These are phyloP conservation scores for Porphyrio hochstetteri DNA, from an alignment of 2,113 vertebrate species.

Conservation along the genomic window DNA sequence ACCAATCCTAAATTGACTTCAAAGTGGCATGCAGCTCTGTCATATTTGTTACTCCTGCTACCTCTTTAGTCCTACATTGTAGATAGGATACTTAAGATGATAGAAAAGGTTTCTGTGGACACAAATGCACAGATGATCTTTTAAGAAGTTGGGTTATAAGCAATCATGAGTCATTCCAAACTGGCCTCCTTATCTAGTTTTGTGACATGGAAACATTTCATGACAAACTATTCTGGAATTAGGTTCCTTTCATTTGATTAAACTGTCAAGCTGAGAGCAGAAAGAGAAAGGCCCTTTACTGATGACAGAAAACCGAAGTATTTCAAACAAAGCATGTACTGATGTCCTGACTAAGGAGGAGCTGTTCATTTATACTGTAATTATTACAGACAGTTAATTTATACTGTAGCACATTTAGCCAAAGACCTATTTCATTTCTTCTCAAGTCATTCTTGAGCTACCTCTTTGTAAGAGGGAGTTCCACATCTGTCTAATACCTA, in stretches of 20 bases:
- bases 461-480: not conserved
- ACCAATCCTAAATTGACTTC: not conserved
- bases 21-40: not conserved
- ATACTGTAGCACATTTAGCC: not conserved
- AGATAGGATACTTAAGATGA: not conserved
- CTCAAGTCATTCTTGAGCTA: not conserved
- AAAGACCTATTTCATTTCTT: not conserved
- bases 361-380: not conserved
- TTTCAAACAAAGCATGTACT: not conserved
- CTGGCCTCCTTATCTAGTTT: not conserved
- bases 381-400: not conserved
- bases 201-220: not conserved
- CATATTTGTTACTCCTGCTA: not conserved
- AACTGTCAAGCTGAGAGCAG: not conserved
- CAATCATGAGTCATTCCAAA: not conserved
- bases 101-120: not conserved
- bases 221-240: not conserved
- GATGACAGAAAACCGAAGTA: not conserved
- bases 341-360: not conserved
- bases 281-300: not conserved
- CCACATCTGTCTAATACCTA: not conserved
- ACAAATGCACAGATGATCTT: not conserved
- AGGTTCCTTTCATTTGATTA: not conserved
- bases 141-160: not conserved
- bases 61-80: not conserved